Evolutionary conservation across 2,888 invertebrate species (phyloP).

Genomic region (Protophormia terraenovae): DNA sequence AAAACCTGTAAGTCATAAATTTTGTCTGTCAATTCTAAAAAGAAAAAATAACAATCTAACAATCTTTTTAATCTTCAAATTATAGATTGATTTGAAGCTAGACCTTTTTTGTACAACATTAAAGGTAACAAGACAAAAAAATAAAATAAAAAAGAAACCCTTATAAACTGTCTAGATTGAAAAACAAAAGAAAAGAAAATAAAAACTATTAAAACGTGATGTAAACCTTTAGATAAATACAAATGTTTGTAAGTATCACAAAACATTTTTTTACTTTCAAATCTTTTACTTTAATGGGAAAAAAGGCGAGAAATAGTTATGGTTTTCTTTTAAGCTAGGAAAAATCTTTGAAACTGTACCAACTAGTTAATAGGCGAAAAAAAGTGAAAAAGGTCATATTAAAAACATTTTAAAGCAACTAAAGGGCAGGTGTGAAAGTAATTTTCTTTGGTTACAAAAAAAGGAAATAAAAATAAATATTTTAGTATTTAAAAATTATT

Average conservation of each 20-base stretch:
- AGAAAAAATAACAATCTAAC: too few species aligned
- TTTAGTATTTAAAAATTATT: background rate
- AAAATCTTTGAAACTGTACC: conserved; percentile 45
- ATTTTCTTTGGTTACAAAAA: background rate
- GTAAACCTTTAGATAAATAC: background rate
- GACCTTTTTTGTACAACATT: background rate
- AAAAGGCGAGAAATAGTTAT: background rate
- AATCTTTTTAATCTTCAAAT: background rate
- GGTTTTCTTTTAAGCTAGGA: too few species aligned
- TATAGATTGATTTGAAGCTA: background rate
- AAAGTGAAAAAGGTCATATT: background rate
- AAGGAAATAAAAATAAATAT: background rate
- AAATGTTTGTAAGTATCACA: background rate
- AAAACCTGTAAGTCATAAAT: background rate
- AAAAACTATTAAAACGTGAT: conserved; percentile 22
- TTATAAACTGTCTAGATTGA: background rate
- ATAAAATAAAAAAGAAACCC: background rate
- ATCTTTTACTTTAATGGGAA: background rate
- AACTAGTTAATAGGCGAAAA: background rate
- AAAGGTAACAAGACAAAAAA: background rate
- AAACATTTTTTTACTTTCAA: conserved; percentile 25
- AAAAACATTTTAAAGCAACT: background rate
- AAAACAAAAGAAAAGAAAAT: background rate
- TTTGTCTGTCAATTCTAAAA: background rate
- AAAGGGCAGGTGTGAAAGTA: conserved; percentile 35